Evolutionary conservation across 2,797 vertebrate species (phyloP).

Genomic region (Triplophysa yarkandensis): DNA sequence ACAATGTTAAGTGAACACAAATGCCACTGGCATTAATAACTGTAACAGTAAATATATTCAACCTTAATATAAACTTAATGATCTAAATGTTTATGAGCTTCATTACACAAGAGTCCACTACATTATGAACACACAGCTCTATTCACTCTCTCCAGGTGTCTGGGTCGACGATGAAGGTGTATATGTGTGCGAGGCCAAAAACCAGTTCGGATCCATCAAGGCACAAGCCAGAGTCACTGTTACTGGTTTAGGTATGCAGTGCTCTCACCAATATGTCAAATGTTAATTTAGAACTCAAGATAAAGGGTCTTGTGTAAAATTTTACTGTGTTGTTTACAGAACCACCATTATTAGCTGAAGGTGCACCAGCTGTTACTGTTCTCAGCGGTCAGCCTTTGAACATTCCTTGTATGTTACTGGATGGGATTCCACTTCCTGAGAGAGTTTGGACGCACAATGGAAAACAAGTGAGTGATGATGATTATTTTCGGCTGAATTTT

Average conservation of each 20-base stretch:
- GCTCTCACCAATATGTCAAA: not conserved
- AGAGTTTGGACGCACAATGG: slow-evolving; percentile 84
- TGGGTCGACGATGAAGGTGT: slow-evolving; percentile 81
- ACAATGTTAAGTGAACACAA: no score
- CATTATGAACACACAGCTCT: slow-evolving; percentile 6
- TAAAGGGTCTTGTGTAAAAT: not conserved
- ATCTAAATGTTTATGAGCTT: not conserved
- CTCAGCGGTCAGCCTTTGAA: slow-evolving; percentile 79
- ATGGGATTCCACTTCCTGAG: slow-evolving; percentile 83
- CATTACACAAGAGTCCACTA: not conserved
- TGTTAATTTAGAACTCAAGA: slow-evolving; percentile 5
- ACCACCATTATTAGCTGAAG: slow-evolving; percentile 81
- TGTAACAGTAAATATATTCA: not conserved
- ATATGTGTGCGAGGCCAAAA: slow-evolving; percentile 87
- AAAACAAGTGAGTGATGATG: slow-evolving; percentile 74
- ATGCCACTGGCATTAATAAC: slow-evolving; percentile 2
- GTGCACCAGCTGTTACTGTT: slow-evolving; percentile 71
- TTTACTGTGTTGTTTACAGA: slow-evolving; percentile 60
- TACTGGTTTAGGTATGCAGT: slow-evolving; percentile 81
- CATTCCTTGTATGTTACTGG: slow-evolving; percentile 85
- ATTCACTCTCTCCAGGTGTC: slow-evolving; percentile 69
- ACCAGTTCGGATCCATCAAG: slow-evolving; percentile 83
- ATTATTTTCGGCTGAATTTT: not conserved
- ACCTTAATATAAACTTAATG: not conserved
- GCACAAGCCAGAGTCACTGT: slow-evolving; percentile 78